Evolutionary conservation across 1,140 invertebrate genomes (phyloP).

Genomic region (Achroia grisella): DNA sequence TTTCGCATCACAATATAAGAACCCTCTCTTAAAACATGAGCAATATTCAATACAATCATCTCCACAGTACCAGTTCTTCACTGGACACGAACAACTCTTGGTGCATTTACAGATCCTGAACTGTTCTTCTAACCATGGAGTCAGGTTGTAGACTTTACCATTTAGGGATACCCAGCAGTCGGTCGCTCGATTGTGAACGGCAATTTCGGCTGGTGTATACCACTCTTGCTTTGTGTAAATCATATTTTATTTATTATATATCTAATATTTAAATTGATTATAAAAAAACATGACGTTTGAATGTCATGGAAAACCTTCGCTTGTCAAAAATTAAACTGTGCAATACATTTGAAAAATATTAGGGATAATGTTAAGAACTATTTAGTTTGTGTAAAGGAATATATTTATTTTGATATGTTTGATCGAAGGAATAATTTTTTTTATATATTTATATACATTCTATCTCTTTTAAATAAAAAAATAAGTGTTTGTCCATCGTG

Average conservation of each 20-base stretch:
- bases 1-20: slow-evolving; percentile 47
- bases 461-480: too few relatives aligned
- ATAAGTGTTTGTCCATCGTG: too few relatives aligned
- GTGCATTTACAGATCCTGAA: slow-evolving; percentile 38
- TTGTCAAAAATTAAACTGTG: too few relatives aligned
- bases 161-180: slow-evolving; percentile 58
- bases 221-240: slow-evolving; percentile 55
- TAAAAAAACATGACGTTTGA: too few relatives aligned
- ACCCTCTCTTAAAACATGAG: slow-evolving; percentile 47
- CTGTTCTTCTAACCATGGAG: slow-evolving; percentile 45
- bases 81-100: slow-evolving; percentile 43
- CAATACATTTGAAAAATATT: too few relatives aligned
- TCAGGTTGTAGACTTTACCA: slow-evolving; percentile 43
- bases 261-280: too few relatives aligned
- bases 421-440: too few relatives aligned
- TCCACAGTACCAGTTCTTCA: slow-evolving; percentile 51
- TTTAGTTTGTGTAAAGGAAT: too few relatives aligned
- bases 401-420: too few relatives aligned
- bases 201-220: slow-evolving; percentile 58
- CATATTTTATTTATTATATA: slow-evolving; percentile 17
- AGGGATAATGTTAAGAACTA: too few relatives aligned
- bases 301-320: too few relatives aligned
- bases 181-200: slow-evolving; percentile 33
- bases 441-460: too few relatives aligned
- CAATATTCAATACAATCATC: slow-evolving; percentile 48